Conservation (phyloP, 2,888 invertebrate species). For the Athalia rosae region DNA sequence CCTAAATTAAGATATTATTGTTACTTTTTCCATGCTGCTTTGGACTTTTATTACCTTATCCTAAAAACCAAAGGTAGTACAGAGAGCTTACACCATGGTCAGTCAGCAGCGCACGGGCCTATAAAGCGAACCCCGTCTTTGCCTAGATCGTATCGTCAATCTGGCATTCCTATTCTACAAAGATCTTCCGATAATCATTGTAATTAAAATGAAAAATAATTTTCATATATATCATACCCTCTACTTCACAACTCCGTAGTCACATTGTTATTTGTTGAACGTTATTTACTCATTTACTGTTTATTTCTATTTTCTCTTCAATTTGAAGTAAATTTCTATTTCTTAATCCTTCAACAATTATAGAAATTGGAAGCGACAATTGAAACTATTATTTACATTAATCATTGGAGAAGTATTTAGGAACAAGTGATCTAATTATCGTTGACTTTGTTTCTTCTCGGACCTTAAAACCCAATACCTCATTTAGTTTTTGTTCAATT, state of each 20-base stretch:
- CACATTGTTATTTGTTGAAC: neutral
- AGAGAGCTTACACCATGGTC: slow-evolving; percentile 76
- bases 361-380: too few species aligned
- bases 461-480: neutral
- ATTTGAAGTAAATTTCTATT: neutral
- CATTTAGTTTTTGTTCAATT: neutral
- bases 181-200: slow-evolving; percentile 72
- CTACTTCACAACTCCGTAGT: neutral
- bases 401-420: too few species aligned
- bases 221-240: slow-evolving; percentile 14
- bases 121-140: slow-evolving; percentile 78
- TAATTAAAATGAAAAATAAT: slow-evolving; percentile 59
- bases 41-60: slow-evolving; percentile 45
- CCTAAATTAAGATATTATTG: slow-evolving; percentile 16
- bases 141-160: slow-evolving; percentile 78
- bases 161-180: slow-evolving; percentile 78
- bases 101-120: slow-evolving; percentile 69
- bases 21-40: slow-evolving; percentile 51
- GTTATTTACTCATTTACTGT: neutral
- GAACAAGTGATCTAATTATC: neutral
- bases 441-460: neutral
- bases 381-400: too few species aligned
- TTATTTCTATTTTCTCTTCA: neutral
- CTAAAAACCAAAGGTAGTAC: slow-evolving; percentile 75
- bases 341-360: too few species aligned